Conservation (phyloP, 2,113 vertebrate species). For the Gobiocypris rarus region DNA sequence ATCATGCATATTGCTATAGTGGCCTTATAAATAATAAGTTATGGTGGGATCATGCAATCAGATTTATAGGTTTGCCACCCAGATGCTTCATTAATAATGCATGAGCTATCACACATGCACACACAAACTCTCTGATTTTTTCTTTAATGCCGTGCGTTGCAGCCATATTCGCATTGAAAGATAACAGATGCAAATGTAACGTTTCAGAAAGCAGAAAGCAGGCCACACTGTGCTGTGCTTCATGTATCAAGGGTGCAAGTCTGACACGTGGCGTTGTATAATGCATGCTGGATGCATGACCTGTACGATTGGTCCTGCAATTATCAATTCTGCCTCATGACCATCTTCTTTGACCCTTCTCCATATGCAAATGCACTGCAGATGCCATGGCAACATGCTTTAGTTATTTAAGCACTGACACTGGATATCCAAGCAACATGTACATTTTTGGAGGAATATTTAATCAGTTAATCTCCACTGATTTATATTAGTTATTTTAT, state of each 20-base stretch:
- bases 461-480: background rate
- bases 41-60: conserved; percentile 20
- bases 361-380: conserved; percentile 38
- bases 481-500: conserved; percentile 8
- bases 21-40: conserved; percentile 26
- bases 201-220: background rate
- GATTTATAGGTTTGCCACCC: conserved; percentile 11
- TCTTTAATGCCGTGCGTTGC: background rate
- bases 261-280: background rate
- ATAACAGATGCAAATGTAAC: background rate
- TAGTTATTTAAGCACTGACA: background rate
- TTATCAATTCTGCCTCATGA: conserved; percentile 16
- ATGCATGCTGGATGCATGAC: background rate
- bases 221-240: background rate
- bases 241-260: background rate
- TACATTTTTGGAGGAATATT: conserved; percentile 2
- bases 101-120: background rate
- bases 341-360: conserved; percentile 40
- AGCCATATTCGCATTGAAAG: background rate
- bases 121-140: background rate
- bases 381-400: conserved; percentile 46
- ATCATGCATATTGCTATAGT: conserved; percentile 11
- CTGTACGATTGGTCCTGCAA: conserved; percentile 1
- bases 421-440: conserved; percentile 2
- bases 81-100: conserved; percentile 14